These are phyloP conservation scores for Heterochromis multidens DNA, from an alignment of 2,113 vertebrate species.

Conservation along the genomic window DNA sequence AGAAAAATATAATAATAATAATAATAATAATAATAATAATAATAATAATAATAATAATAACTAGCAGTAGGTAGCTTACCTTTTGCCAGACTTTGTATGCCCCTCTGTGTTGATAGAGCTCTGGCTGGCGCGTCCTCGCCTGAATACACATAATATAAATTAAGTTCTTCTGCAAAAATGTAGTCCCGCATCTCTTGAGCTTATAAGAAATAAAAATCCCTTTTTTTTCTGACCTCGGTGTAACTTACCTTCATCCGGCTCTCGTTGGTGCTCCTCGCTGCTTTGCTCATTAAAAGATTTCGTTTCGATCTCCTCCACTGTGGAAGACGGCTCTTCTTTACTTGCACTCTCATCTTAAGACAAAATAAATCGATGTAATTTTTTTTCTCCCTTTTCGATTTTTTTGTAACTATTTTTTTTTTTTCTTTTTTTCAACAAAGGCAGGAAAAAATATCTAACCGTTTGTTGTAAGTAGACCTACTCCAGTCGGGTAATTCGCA, in stretches of 20 bases:
- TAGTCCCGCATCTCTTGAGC: not conserved
- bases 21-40: not conserved
- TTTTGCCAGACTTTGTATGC: constrained; percentile 90
- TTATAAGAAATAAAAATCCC: not conserved
- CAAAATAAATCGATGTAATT: constrained; percentile 52
- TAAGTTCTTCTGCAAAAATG: not conserved
- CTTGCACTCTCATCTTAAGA: constrained; percentile 79
- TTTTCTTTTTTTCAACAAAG: not conserved
- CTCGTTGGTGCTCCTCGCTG: constrained; percentile 83
- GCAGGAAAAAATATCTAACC: constrained; percentile 71
- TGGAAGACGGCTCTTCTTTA: constrained; percentile 93
- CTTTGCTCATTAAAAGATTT: constrained; percentile 88
- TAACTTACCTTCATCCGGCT: constrained; percentile 79
- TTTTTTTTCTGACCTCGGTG: not conserved
- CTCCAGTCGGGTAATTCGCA: constrained; percentile 77
- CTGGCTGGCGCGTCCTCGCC: constrained; percentile 80
- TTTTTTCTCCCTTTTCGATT: not conserved
- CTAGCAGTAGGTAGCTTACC: constrained; percentile 70
- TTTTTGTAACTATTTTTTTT: not conserved
- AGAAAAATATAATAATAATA: not conserved
- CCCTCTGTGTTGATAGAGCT: constrained; percentile 80
- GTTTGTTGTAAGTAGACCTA: constrained; percentile 68
- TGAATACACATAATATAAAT: constrained; percentile 60
- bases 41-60: not conserved
- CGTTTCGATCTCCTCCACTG: constrained; percentile 87